Base-by-base conservation (phyloP, 2,797 vertebrate species). In the Salarias fasciatus region DNA sequence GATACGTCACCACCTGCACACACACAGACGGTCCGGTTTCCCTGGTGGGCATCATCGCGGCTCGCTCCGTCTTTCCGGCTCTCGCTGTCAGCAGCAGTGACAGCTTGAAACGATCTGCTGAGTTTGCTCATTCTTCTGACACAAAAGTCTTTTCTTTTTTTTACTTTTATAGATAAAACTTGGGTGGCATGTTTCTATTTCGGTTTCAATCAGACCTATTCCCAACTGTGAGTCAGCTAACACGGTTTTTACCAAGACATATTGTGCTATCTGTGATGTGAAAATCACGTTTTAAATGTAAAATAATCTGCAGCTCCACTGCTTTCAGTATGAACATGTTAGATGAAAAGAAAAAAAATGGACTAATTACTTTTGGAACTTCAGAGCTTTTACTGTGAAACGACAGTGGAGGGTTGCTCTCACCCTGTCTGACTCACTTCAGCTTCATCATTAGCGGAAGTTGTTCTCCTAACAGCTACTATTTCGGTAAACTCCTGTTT, bases 1-100 rank as follows among this genome's bases (percentile, higher is more conserved):
- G 89, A 80, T 99, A 99, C 24, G 89, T 99, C 75, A 99, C 96
- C 86, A 99, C 98, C 98, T 99, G 57, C 53, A 75, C 18, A 72
- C 28, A 58, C 41, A 73, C 24, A 76, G 47, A 60, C 8, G 48
- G 12, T 18, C 53, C n/a, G 5, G 52, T 41, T 40, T 54, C 30
- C 53, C 55, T 56, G 24, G n/a, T 2, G 15, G 35, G 58, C 58
- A 49, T 58, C 42, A 59, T 37, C 52, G 70, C 41, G 29, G 12
- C n/a, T 51, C 61, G 48, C 49, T n/a, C 18, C 24, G 50, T 74
- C 63, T 63, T 51, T 55, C 41, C 45, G 58, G 55, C 63, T 59
- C 45, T 70, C 52, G 66, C 38, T 53, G 40, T 66, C 62, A 73
- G 58, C 8, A 15, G 51, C 35, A 47, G 52, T 64, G 50, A 62